Evolutionary conservation across 2,113 vertebrate species (phyloP), one percentile per base, ranked within the genome.

Genomic region (Lophura nycthemera): DNA sequence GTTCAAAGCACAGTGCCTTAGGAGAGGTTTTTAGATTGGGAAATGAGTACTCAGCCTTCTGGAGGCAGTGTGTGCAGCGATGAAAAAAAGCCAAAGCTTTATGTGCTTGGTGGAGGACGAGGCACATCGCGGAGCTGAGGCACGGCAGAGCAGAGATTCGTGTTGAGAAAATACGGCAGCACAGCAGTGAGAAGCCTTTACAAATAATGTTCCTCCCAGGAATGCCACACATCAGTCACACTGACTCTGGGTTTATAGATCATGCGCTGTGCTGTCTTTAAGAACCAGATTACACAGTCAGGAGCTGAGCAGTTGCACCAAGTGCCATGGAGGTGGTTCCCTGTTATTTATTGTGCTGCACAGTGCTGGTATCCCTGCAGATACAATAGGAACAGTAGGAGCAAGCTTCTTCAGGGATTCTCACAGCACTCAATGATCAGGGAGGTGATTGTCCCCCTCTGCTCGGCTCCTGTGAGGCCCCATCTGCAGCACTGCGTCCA

Each of bases 181-280:
- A 3, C 34, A 45, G 12, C 57, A 45, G 63, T 72, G 57, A 36
- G 64, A 52, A 66, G 19, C 32, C 16, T n/a, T 66, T 54, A 18
- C 4, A 40, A 73, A 57, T 19, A 56, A 27, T 7, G 38, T 43
- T 54, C 22, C 54, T 79, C 13, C 20, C 48, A 42, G 73, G 25
- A 32, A 67, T 36, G 47, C 30, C 63, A 64, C 52, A 40, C 29
- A 17, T 59, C 64, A 30, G 50, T 48, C 75, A 36, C 54, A 10
- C 13, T 17, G 45, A 47, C 3, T 40, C 27, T 0, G 0, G 13
- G 24, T 47, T 56, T 50, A 50, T 22, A 7, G 65, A 12, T 9
- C 54, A 9, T 13, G 6, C 8, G 4, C 45, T 63, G 21, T 52
- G 25, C 18, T 17, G 42, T 27, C 66, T 29, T n/a, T 24, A 19